Percentiles rank a stretch among this genome's conserved stretches.
phyloP scores from a whole-genome alignment of 2,113 vertebrate species.

The Nycticebus coucang region DNA sequence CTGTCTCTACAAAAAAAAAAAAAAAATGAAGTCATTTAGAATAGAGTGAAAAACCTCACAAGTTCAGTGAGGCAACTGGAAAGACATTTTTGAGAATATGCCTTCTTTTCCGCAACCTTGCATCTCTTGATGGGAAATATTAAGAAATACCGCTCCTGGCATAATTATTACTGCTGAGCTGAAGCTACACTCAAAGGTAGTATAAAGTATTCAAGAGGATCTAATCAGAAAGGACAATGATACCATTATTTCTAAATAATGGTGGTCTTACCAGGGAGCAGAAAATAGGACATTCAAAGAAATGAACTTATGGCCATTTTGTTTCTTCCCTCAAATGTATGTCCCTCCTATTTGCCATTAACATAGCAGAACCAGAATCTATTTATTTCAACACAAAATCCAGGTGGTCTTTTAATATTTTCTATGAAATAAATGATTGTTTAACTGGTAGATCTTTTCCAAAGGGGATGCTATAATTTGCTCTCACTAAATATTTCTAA shows the following conservation, averaged over 20 bases:
- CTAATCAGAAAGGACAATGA: background rate
- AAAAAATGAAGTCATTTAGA: background rate
- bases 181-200: background rate
- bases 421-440: conserved; percentile 5
- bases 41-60: background rate
- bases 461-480: background rate
- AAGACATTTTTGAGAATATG: background rate
- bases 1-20: too few species aligned
- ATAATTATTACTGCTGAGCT: background rate
- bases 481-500: background rate
- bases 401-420: background rate
- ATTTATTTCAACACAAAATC: background rate
- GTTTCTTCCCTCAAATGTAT: background rate
- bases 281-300: background rate
- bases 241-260: background rate
- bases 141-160: background rate
- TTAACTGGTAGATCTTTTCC: background rate
- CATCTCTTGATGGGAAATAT: background rate
- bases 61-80: background rate
- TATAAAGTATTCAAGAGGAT: background rate
- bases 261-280: background rate
- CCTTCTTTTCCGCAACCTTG: background rate
- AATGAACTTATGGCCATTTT: background rate
- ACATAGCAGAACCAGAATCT: background rate
- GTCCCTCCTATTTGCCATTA: background rate